Conservation (phyloP, 2,113 vertebrate genomes). For the Nycticryphes semicollaris region DNA sequence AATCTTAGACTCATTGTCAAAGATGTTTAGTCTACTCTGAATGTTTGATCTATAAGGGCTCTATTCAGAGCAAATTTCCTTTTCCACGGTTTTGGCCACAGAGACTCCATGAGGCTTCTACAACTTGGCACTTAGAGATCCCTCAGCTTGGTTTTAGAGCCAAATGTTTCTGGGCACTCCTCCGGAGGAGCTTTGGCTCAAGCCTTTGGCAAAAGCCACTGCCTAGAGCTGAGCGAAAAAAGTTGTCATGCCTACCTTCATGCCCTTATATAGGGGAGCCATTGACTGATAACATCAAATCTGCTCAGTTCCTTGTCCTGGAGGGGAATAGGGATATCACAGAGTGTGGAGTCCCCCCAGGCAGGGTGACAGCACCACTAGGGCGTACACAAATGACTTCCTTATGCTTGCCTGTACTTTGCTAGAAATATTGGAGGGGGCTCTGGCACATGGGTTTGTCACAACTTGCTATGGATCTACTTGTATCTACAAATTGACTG, state of each 20-base stretch:
- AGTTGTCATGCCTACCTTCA: neutral
- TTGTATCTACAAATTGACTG: conserved; percentile 17
- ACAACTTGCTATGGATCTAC: neutral
- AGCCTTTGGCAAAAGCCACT: conserved; percentile 53
- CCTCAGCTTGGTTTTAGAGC: conserved; percentile 18
- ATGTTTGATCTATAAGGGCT: conserved; percentile 69
- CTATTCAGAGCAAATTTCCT: conserved; percentile 68
- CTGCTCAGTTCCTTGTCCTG: neutral
- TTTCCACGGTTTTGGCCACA: conserved; percentile 53
- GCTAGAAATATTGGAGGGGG: neutral
- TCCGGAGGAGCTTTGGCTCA: conserved; percentile 39
- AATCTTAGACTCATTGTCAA: conserved; percentile 76
- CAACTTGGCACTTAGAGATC: conserved; percentile 10
- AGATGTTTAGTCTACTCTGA: conserved; percentile 73
- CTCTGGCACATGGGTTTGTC: neutral
- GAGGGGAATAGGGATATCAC: neutral
- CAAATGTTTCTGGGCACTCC: conserved; percentile 36
- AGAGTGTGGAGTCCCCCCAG: neutral
- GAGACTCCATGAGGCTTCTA: neutral
- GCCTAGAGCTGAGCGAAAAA: conserved; percentile 25
- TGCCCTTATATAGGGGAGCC: neutral
- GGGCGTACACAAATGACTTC: conserved; percentile 11
- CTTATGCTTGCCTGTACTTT: neutral
- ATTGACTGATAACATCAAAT: neutral
- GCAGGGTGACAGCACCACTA: neutral